A percentile compares a stretch with the other conserved stretches of the same genome.
Evolutionary conservation across 2,113 vertebrate species (phyloP).

Genomic region (Tyto alba): DNA sequence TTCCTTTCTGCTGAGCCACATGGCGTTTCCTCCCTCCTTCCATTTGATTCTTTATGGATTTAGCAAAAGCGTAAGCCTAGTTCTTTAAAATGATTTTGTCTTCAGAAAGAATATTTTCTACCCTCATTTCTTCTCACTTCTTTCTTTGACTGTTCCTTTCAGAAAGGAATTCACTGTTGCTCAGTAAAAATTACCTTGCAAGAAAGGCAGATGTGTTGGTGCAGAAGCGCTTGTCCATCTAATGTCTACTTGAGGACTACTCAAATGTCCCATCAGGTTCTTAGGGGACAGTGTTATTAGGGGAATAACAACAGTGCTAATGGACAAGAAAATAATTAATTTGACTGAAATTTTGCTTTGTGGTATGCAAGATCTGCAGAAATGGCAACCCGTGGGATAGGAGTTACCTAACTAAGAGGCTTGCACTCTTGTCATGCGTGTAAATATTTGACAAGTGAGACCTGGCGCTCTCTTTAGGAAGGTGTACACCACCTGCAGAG

Average conservation of each 20-base stretch:
- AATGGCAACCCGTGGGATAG: not conserved
- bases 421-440: not conserved
- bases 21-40: not conserved
- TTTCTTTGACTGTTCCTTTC: not conserved
- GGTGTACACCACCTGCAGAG: not conserved
- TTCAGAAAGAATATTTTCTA: not conserved
- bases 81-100: not conserved
- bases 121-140: not conserved
- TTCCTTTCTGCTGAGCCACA: not conserved
- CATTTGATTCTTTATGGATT: not conserved
- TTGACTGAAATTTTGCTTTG: not conserved
- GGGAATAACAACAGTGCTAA: not conserved
- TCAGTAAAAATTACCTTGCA: not conserved
- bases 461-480: not conserved
- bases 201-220: not conserved
- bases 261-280: not conserved
- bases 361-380: not conserved
- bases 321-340: not conserved
- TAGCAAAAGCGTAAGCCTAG: not conserved
- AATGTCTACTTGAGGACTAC: not conserved
- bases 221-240: not conserved
- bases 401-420: not conserved
- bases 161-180: not conserved
- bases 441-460: not conserved
- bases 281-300: not conserved